Evolutionary conservation across 2,888 invertebrate genomes (phyloP).

Genomic region (Empis livida): DNA sequence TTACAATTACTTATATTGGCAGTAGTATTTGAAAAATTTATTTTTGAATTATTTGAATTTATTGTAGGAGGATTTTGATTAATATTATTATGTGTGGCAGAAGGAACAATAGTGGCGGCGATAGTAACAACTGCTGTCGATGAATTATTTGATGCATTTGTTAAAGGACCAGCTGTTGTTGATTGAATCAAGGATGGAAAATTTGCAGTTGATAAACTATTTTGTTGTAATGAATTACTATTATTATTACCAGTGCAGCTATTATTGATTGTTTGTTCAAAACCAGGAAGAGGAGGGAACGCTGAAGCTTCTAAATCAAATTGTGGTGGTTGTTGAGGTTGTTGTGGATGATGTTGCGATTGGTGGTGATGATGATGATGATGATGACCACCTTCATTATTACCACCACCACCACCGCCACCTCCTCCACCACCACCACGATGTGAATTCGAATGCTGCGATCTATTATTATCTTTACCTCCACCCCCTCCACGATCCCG

Average conservation of each 20-base stretch:
- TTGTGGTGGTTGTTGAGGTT: conserved; percentile 42
- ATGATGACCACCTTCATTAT: conserved; percentile 12
- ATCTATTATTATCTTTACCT: conserved; percentile 15
- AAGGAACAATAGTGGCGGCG: not conserved
- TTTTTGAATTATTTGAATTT: not conserved
- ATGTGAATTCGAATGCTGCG: conserved; percentile 13
- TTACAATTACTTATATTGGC: conserved; percentile 8
- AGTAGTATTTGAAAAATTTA: conserved; percentile 5
- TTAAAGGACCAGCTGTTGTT: conserved; percentile 1
- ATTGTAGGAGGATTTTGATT: not conserved
- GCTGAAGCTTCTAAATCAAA: conserved; percentile 69
- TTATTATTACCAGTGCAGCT: conserved; percentile 11
- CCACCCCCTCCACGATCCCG: conserved; percentile 9
- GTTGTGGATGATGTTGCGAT: conserved; percentile 24
- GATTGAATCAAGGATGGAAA: conserved; percentile 16
- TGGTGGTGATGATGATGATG: conserved; percentile 26
- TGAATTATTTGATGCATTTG: not conserved
- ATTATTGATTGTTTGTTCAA: conserved; percentile 30
- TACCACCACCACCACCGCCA: conserved; percentile 10
- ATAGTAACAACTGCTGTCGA: not conserved
- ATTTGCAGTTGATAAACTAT: conserved; percentile 9
- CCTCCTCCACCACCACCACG: conserved; percentile 2
- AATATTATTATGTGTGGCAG: not conserved
- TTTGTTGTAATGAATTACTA: conserved; percentile 10
- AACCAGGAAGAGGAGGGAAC: conserved; percentile 67